phyloP scores from a whole-genome alignment of 2,888 invertebrate species.

The Aplocera efformata region DNA sequence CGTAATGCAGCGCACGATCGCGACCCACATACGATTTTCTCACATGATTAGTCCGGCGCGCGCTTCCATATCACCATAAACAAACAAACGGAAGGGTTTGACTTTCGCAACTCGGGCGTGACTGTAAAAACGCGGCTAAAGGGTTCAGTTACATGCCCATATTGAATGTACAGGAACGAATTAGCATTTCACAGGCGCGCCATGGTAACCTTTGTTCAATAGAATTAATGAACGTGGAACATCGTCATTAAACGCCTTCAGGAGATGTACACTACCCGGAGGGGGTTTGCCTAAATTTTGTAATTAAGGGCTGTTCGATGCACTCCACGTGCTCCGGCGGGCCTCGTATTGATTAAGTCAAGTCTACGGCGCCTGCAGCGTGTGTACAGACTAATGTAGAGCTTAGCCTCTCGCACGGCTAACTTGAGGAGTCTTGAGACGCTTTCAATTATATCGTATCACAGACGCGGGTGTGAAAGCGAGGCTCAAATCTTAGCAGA shows the following conservation, averaged over 20 bases:
- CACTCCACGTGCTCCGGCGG: constrained; percentile 36
- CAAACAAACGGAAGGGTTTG: constrained; percentile 56
- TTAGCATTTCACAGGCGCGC: constrained; percentile 75
- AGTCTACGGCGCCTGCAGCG: constrained; percentile 33
- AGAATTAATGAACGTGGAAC: constrained; percentile 71
- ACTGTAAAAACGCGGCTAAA: constrained; percentile 58
- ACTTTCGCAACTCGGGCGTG: constrained; percentile 48
- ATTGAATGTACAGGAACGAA: constrained; percentile 69
- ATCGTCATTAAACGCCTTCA: constrained; percentile 67
- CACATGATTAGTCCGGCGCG: constrained; percentile 32
- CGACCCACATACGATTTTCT: constrained; percentile 32
- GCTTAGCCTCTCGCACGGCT: constrained; percentile 23
- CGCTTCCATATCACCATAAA: constrained; percentile 49
- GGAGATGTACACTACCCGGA: constrained; percentile 48
- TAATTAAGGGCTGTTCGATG: constrained; percentile 46
- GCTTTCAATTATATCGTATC: background rate
- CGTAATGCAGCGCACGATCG: constrained; percentile 29
- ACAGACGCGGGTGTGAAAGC: background rate
- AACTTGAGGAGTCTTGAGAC: constrained; percentile 2
- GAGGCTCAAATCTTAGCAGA: background rate
- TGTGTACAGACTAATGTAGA: constrained; percentile 33
- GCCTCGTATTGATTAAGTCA: constrained; percentile 49
- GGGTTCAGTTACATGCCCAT: constrained; percentile 58
- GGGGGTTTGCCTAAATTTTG: constrained; percentile 54
- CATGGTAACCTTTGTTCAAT: constrained; percentile 58